Base-by-base conservation (phyloP, 2,113 vertebrate species). In the Acrocephalus arundinaceus region DNA sequence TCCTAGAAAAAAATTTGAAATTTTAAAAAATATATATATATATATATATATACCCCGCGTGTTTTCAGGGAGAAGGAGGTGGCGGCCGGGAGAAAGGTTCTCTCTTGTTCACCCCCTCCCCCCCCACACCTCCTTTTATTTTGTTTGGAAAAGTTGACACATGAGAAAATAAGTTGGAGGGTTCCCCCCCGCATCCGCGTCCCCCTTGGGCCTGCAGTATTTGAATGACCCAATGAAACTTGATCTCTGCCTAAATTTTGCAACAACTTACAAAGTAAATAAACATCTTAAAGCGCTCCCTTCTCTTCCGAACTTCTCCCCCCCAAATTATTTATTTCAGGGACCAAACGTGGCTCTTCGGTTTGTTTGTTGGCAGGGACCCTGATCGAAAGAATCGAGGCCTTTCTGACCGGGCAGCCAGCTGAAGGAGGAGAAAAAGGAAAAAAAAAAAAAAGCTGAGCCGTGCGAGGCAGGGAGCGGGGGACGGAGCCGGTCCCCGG, bases 111-210 rank as follows among this genome's bases (percentile, higher is more conserved):
- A 15, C 21, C 70, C 63, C 30, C 11, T 12, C 35, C 21, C 41
- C 21, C 45, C 63, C 13, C 78, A 35, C 15, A 41, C 25, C 52
- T 68, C 65, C 28, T 74, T 96, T 68, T 89, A 91, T 95, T 96
- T 93, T 90, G 76, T 77, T 96, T 96, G 94, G 93, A 93, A 96
- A 96, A 90, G 88, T 88, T 95, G 96, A 91, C 93, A 92, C 88
- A 91, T 49, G 93, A 87, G 89, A 96, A 91, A 93, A 90, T 62
- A 74, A 62, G 67, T 82, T 89, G 73, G 25, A 85, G 85, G 85
- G 70, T 41, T 68, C 17, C 43, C 71, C 86, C 78, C 24, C 43
- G 28, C 62, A 78, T 88, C 77, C 94, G 52, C 43, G 54, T 87
- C 16, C 79, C 92, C 84, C 62, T 91, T 43, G 77, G 91, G 94